phyloP scores from a whole-genome alignment of 2,888 invertebrate species.

The Hyposoter didymator region DNA sequence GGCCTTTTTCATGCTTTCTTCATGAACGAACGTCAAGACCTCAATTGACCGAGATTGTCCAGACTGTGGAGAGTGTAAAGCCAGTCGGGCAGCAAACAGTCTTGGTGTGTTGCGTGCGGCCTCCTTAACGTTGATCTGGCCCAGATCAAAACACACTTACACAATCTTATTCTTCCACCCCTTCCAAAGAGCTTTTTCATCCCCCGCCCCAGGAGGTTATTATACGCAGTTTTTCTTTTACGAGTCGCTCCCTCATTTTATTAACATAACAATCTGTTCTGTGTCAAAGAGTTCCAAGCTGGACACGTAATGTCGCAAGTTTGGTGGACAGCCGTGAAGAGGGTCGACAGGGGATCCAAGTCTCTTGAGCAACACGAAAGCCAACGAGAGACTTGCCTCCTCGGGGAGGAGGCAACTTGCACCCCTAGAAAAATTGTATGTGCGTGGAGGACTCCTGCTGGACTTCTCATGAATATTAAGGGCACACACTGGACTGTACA shows the following conservation, averaged over 20 bases:
- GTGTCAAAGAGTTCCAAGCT: slow-evolving; percentile 13
- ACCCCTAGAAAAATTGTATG: slow-evolving; percentile 32
- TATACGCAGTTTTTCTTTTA: slow-evolving; percentile 71
- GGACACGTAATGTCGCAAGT: slow-evolving; percentile 15
- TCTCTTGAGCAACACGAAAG: too few relatives aligned
- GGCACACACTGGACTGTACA: slow-evolving; percentile 49
- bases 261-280: slow-evolving; percentile 40
- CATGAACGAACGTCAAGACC: slow-evolving; percentile 67
- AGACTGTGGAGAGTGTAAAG: slow-evolving; percentile 62
- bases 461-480: slow-evolving; percentile 55
- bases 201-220: slow-evolving; percentile 60
- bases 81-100: slow-evolving; percentile 69
- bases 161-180: slow-evolving; percentile 20
- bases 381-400: too few relatives aligned
- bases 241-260: slow-evolving; percentile 62
- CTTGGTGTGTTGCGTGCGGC: slow-evolving; percentile 78
- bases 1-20: slow-evolving; percentile 20
- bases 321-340: slow-evolving; percentile 7
- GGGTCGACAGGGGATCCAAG: not conserved
- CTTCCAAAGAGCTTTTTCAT: slow-evolving; percentile 57
- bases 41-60: slow-evolving; percentile 69
- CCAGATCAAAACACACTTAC: slow-evolving; percentile 78
- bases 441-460: slow-evolving; percentile 48
- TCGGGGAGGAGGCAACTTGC: slow-evolving; percentile 23
- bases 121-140: slow-evolving; percentile 82